These are phyloP conservation scores for Myathropa florea DNA, from an alignment of 2,888 invertebrate species.

Conservation along the genomic window DNA sequence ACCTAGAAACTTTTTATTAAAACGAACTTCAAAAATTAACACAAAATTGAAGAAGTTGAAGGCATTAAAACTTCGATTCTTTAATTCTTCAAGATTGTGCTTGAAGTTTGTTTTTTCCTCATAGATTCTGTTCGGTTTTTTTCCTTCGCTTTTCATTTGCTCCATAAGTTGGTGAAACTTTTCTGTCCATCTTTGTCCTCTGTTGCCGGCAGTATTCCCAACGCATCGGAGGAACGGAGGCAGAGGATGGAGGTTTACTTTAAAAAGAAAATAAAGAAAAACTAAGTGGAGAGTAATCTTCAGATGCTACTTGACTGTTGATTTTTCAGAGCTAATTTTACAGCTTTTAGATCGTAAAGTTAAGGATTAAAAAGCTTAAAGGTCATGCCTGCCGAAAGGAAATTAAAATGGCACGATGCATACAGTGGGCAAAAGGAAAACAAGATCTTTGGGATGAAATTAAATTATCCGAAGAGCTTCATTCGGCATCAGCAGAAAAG, in stretches of 20 bases:
- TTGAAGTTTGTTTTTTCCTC: conserved; percentile 57
- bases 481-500: conserved; percentile 17
- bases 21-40: conserved; percentile 70
- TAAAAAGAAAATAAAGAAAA: conserved; percentile 27
- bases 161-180: conserved; percentile 56
- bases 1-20: conserved; percentile 64
- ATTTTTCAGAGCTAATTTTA: conserved; percentile 69
- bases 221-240: neutral
- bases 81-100: conserved; percentile 69
- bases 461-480: conserved; percentile 52
- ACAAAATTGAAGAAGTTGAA: conserved; percentile 68
- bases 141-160: conserved; percentile 18
- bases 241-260: conserved; percentile 15
- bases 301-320: conserved; percentile 63
- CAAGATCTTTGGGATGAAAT: conserved; percentile 53
- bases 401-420: conserved; percentile 57
- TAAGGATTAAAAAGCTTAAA: conserved; percentile 67
- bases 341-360: conserved; percentile 70
- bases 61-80: conserved; percentile 69
- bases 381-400: conserved; percentile 51
- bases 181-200: conserved; percentile 65
- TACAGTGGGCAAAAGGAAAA: conserved; percentile 14
- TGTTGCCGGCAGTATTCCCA: conserved; percentile 19
- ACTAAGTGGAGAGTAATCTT: conserved; percentile 61
- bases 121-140: conserved; percentile 6